Percentiles rank a stretch among this genome's conserved stretches.
phyloP scores from a whole-genome alignment of 2,888 invertebrate genomes.

The Acanthoscelides obtectus region DNA sequence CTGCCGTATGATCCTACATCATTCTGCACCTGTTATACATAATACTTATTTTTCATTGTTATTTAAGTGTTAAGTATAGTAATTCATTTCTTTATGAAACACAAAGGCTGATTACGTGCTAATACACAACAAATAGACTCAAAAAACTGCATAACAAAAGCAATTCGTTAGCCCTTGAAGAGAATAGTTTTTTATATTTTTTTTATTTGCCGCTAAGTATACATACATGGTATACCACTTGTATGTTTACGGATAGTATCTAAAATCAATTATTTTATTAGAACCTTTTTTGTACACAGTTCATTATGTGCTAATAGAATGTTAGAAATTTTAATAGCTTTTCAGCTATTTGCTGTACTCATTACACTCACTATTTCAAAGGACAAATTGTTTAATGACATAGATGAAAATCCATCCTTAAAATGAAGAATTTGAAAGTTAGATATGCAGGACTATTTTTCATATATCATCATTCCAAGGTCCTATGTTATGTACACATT shows the following conservation, averaged over 20 bases:
- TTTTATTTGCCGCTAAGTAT: background rate
- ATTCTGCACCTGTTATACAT: too few relatives aligned
- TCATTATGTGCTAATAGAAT: background rate
- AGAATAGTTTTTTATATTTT: background rate
- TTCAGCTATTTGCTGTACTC: background rate
- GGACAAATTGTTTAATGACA: background rate
- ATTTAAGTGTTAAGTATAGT: too few relatives aligned
- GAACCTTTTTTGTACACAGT: background rate
- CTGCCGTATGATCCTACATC: too few relatives aligned
- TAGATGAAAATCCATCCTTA: background rate
- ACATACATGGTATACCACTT: background rate
- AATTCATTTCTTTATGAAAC: too few relatives aligned
- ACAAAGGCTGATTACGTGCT: background rate
- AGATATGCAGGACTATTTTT: too few relatives aligned
- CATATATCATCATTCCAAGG: too few relatives aligned
- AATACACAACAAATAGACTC: background rate
- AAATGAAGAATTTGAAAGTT: too few relatives aligned
- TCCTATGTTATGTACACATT: too few relatives aligned
- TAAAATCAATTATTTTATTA: background rate
- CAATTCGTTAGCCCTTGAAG: background rate
- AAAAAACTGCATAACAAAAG: background rate
- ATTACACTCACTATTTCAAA: background rate
- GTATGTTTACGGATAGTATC: background rate
- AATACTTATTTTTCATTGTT: too few relatives aligned
- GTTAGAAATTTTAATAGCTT: background rate